Conservation (phyloP, 2,797 vertebrate genomes). For the Myotis vivesi region DNA sequence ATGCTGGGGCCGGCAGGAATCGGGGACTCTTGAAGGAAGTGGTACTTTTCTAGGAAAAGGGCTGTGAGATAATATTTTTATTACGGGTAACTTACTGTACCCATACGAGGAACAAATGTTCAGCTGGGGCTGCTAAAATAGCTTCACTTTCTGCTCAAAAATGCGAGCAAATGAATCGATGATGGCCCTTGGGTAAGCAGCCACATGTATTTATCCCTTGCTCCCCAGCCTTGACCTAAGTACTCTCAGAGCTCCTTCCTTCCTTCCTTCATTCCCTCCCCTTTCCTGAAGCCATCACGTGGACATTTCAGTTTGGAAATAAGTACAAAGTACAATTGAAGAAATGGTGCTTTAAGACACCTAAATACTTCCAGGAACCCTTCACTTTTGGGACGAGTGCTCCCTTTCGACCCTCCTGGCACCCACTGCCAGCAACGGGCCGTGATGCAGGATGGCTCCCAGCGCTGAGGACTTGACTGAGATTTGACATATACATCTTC, state of each 20-base stretch:
- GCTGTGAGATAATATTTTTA: neutral
- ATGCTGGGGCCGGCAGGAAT: neutral
- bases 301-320: slow-evolving; percentile 61
- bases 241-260: neutral
- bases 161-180: neutral
- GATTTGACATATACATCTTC: neutral
- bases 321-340: slow-evolving; percentile 58
- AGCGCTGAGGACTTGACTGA: slow-evolving; percentile 42
- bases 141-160: neutral
- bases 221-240: neutral
- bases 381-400: slow-evolving; percentile 35
- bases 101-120: neutral
- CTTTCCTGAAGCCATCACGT: slow-evolving; percentile 65
- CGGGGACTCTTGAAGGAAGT: neutral
- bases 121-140: too few species aligned
- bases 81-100: neutral
- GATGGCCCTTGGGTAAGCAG: neutral
- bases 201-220: neutral
- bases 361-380: neutral
- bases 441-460: rapidly evolving
- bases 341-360: slow-evolving; percentile 66
- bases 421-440: slow-evolving; percentile 75
- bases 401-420: slow-evolving; percentile 16
- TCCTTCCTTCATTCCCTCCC: rapidly evolving
- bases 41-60: neutral